phyloP scores from a whole-genome alignment of 2,888 invertebrate species.

The Tipula unca region DNA sequence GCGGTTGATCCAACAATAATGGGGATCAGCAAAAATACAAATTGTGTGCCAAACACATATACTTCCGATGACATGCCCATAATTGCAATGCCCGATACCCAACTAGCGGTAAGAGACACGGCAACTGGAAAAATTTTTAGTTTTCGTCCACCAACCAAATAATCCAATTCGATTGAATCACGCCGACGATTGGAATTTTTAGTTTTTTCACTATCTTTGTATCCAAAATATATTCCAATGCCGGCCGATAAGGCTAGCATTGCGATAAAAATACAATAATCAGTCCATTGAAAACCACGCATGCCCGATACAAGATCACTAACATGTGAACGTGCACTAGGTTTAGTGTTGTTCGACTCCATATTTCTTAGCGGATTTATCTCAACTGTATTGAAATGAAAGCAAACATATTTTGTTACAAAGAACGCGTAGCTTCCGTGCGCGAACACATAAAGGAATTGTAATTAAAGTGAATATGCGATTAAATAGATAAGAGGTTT shows the following conservation, averaged over 20 bases:
- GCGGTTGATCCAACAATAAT: conserved; percentile 45
- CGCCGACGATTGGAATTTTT: not conserved
- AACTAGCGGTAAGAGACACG: not conserved
- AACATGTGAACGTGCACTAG: too few relatives aligned
- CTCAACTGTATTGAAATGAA: too few relatives aligned
- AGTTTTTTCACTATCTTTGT: not conserved
- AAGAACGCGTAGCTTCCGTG: too few relatives aligned
- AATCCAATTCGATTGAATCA: not conserved
- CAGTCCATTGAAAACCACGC: not conserved
- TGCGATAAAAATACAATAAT: not conserved
- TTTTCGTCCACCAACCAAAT: not conserved
- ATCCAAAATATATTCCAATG: not conserved
- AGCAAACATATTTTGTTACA: too few relatives aligned
- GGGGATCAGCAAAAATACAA: conserved; percentile 47
- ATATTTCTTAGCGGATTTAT: too few relatives aligned
- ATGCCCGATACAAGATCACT: not conserved
- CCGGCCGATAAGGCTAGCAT: not conserved
- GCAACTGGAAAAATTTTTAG: not conserved
- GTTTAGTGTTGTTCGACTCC: too few relatives aligned
- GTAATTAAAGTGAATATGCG: too few relatives aligned
- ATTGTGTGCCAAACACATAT: conserved; percentile 69
- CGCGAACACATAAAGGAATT: too few relatives aligned
- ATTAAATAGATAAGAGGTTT: too few relatives aligned
- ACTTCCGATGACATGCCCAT: conserved; percentile 70
- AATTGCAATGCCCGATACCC: conserved; percentile 64